phyloP scores from a whole-genome alignment of 2,888 invertebrate species.

The Hoplodrina ambigua region DNA sequence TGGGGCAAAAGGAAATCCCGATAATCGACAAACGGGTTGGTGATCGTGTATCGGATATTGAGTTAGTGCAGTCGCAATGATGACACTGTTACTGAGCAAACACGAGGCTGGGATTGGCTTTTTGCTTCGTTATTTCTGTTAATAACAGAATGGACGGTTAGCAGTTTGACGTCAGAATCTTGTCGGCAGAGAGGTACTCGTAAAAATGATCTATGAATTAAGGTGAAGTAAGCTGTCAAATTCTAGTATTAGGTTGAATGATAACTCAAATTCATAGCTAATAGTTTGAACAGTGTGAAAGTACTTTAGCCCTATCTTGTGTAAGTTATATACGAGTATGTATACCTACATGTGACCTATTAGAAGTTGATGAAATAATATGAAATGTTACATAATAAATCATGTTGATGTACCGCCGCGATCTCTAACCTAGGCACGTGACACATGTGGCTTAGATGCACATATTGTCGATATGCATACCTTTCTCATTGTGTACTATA shows the following conservation, averaged over 20 bases:
- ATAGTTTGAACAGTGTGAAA: background rate
- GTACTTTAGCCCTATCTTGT: background rate
- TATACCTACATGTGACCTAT: conserved; percentile 9
- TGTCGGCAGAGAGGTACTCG: background rate
- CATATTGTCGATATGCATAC: conserved; percentile 6
- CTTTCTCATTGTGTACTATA: background rate
- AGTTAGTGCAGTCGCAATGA: conserved; percentile 23
- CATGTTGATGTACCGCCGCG: conserved; percentile 24
- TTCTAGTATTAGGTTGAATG: too few species aligned
- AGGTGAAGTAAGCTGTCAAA: too few species aligned
- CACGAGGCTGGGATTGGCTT: background rate
- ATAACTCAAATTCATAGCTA: too few species aligned
- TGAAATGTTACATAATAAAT: conserved; percentile 36
- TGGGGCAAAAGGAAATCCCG: conserved; percentile 19
- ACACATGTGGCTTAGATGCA: conserved; percentile 3
- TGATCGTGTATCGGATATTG: conserved; percentile 34
- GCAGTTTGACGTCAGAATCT: background rate
- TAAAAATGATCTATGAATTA: background rate
- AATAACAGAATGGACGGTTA: background rate
- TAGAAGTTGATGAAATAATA: conserved; percentile 33
- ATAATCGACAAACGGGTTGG: conserved; percentile 16
- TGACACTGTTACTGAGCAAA: conserved; percentile 9
- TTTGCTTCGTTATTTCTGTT: background rate
- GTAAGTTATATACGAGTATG: too few species aligned
- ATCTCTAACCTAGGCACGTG: conserved; percentile 42